Conservation (phyloP, 2,797 vertebrate species). For the Sphenopsis melanotis region DNA sequence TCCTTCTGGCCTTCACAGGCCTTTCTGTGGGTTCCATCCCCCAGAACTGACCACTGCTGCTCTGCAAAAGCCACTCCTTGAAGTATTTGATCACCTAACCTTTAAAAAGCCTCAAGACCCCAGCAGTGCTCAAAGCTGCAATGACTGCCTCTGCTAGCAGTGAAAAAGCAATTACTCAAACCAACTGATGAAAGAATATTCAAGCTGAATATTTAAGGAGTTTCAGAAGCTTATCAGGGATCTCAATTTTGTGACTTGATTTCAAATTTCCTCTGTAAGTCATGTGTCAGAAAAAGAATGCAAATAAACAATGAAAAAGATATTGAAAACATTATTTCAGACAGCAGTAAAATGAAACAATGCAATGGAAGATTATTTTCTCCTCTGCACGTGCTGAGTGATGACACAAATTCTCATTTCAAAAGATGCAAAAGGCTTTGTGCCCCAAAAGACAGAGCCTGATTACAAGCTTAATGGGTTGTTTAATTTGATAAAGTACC, state of each 20-base stretch:
- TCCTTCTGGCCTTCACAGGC: not conserved
- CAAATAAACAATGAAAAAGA: constrained; percentile 23
- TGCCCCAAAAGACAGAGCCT: constrained; percentile 9
- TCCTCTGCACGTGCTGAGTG: not conserved
- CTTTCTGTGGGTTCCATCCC: not conserved
- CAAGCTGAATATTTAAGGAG: not conserved
- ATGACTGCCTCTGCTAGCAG: not conserved
- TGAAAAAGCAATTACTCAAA: not conserved
- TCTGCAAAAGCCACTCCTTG: not conserved
- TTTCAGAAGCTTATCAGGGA: constrained; percentile 17
- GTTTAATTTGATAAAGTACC: constrained; percentile 49
- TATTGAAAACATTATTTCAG: constrained; percentile 19
- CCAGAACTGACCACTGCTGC: not conserved
- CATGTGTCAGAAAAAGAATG: not conserved
- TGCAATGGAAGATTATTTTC: constrained; percentile 36
- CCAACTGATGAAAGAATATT: not conserved
- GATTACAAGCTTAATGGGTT: constrained; percentile 33
- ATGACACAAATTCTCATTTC: constrained; percentile 10
- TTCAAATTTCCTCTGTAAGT: not conserved
- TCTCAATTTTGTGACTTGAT: constrained; percentile 4
- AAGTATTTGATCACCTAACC: not conserved
- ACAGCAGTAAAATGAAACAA: constrained; percentile 6
- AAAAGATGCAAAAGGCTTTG: constrained; percentile 10
- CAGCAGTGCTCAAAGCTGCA: not conserved
- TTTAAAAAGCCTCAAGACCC: not conserved